These are phyloP conservation scores for Lobophora halterata DNA, from an alignment of 2,888 invertebrate genomes.

Conservation along the genomic window DNA sequence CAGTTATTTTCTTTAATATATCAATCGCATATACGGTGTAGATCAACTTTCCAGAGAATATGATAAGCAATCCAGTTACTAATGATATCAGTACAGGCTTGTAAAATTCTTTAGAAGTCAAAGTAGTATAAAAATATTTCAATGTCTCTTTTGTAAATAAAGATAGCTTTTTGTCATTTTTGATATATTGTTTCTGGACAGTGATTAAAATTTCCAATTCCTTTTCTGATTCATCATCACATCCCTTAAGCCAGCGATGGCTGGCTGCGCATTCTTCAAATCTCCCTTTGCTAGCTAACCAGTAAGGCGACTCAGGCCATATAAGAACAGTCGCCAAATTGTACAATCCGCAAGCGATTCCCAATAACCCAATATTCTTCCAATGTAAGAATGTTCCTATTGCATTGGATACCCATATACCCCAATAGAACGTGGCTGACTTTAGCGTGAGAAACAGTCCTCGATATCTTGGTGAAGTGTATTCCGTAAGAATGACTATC, in stretches of 20 bases:
- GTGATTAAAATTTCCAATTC: constrained; percentile 40
- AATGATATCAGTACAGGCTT: constrained; percentile 38
- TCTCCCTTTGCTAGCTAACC: constrained; percentile 45
- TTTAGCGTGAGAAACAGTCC: constrained; percentile 42
- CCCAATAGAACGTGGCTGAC: constrained; percentile 37
- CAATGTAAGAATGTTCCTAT: constrained; percentile 42
- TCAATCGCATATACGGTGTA: constrained; percentile 46
- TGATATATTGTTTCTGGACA: constrained; percentile 33
- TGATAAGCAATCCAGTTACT: constrained; percentile 26
- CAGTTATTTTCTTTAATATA: constrained; percentile 45
- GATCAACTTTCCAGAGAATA: constrained; percentile 44
- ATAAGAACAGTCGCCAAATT: constrained; percentile 23
- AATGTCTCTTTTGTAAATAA: constrained; percentile 9
- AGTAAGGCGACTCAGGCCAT: constrained; percentile 46
- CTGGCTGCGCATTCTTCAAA: constrained; percentile 40
- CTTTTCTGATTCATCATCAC: constrained; percentile 35
- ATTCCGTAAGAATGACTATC: constrained; percentile 38
- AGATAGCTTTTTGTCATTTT: constrained; percentile 5
- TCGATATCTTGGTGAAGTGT: constrained; percentile 39
- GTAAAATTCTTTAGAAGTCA: constrained; percentile 37
- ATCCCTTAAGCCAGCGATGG: constrained; percentile 45
- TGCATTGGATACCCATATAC: constrained; percentile 38
- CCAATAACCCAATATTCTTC: constrained; percentile 34
- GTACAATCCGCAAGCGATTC: constrained; percentile 28
- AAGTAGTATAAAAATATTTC: constrained; percentile 12